phyloP scores from a whole-genome alignment of 2,797 vertebrate species.

The Parotocinclus haroldoi region DNA sequence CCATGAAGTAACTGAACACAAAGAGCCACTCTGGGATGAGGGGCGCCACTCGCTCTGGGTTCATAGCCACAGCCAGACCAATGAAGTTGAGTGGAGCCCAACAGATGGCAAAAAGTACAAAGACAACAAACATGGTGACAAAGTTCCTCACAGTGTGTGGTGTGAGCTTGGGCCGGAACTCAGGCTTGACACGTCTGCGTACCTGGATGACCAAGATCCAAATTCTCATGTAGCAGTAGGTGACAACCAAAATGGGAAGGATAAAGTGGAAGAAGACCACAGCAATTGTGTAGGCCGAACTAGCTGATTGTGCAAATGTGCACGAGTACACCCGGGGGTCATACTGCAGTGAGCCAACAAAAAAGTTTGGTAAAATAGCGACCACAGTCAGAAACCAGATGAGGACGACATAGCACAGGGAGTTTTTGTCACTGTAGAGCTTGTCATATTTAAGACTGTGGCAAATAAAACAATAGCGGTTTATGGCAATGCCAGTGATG shows the following conservation, averaged over 20 bases:
- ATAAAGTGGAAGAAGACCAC: constrained; percentile 85
- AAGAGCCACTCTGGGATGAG: constrained; percentile 82
- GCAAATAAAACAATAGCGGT: constrained; percentile 84
- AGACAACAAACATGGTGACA: constrained; percentile 82
- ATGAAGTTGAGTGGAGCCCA: constrained; percentile 84
- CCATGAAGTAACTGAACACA: constrained; percentile 81
- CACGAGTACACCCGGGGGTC: constrained; percentile 81
- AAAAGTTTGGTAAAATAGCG: constrained; percentile 78
- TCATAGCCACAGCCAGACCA: constrained; percentile 75
- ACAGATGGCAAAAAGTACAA: constrained; percentile 81
- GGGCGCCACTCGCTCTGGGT: constrained; percentile 65
- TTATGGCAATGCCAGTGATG: constrained; percentile 82
- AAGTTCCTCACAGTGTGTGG: constrained; percentile 81
- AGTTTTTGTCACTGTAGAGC: constrained; percentile 76
- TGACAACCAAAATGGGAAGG: constrained; percentile 76
- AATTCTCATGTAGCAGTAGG: constrained; percentile 83
- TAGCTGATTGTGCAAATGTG: constrained; percentile 77
- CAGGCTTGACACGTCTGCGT: constrained; percentile 72
- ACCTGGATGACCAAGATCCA: constrained; percentile 81
- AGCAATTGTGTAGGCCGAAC: constrained; percentile 72
- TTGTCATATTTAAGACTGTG: constrained; percentile 80
- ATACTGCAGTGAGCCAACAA: constrained; percentile 74
- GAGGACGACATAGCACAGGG: constrained; percentile 73
- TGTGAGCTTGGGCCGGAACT: constrained; percentile 71
- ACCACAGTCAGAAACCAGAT: constrained; percentile 79